Evolutionary conservation across 2,113 vertebrate species (phyloP).

Genomic region (Eleginops maclovinus): DNA sequence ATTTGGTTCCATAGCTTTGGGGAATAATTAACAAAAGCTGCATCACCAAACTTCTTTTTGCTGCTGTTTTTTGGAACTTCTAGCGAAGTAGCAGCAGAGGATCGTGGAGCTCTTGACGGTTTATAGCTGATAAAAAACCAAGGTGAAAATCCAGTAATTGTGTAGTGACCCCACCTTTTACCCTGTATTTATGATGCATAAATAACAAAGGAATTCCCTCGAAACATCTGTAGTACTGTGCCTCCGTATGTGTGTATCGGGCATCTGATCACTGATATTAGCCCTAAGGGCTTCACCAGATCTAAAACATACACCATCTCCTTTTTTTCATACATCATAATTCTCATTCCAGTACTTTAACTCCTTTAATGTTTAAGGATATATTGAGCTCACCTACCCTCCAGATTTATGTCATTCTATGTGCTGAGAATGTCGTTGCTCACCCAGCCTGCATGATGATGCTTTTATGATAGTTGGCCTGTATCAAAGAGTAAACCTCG

Average conservation of each 20-base stretch:
- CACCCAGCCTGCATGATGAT: slow-evolving; percentile 41
- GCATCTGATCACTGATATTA: not conserved
- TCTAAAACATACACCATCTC: slow-evolving; percentile 15
- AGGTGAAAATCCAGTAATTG: not conserved
- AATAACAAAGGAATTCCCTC: no score
- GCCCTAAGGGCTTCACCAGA: not conserved
- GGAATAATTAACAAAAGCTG: no score
- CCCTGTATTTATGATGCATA: no score
- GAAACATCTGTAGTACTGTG: not conserved
- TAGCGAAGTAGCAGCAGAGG: no score
- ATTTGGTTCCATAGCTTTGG: no score
- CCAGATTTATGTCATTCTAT: slow-evolving; percentile 16
- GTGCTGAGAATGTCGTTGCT: slow-evolving; percentile 37
- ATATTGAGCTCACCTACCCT: slow-evolving; percentile 36
- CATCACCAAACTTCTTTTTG: no score
- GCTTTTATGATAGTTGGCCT: slow-evolving; percentile 37
- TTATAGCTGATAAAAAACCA: no score
- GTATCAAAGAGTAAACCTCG: slow-evolving; percentile 55
- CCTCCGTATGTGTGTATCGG: not conserved
- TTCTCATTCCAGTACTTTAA: not conserved
- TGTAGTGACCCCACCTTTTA: no score
- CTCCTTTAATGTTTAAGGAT: not conserved
- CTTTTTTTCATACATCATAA: slow-evolving; percentile 7
- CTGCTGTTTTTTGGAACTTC: no score
- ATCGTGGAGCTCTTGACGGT: no score